Conservation (phyloP, 2,113 vertebrate genomes). For the Aleadryas rufinucha region DNA sequence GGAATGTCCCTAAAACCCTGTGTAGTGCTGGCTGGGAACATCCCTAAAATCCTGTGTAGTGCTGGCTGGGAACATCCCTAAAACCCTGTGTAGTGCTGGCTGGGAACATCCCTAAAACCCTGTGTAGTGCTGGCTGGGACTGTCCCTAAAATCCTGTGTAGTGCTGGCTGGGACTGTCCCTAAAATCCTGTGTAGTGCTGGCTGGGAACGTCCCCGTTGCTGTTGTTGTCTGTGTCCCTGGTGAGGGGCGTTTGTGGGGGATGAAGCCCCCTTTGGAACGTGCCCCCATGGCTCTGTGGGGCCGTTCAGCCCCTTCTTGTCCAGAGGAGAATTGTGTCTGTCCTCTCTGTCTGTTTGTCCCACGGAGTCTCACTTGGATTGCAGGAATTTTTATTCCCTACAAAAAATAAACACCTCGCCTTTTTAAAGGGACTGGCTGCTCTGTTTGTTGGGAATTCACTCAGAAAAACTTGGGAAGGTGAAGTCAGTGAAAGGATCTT, state of each 20-base stretch:
- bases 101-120: not conserved
- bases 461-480: not conserved
- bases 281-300: not conserved
- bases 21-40: not conserved
- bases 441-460: not conserved
- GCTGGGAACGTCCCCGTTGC: not conserved
- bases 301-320: not conserved
- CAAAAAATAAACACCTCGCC: conserved; percentile 23
- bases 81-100: not conserved
- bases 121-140: not conserved
- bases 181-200: fast-evolving
- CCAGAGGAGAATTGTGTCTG: not conserved
- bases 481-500: not conserved
- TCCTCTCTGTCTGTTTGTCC: not conserved
- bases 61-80: not conserved
- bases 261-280: not conserved
- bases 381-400: conserved; percentile 39
- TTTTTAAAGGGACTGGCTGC: not conserved
- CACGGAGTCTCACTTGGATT: not conserved
- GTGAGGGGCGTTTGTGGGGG: not conserved
- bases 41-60: not conserved
- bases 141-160: fast-evolving
- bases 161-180: not conserved
- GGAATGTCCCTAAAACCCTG: not conserved
- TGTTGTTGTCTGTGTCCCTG: not conserved